Base-by-base conservation (phyloP, 2,113 vertebrate genomes). In the Greenwoodochromis staneri region DNA sequence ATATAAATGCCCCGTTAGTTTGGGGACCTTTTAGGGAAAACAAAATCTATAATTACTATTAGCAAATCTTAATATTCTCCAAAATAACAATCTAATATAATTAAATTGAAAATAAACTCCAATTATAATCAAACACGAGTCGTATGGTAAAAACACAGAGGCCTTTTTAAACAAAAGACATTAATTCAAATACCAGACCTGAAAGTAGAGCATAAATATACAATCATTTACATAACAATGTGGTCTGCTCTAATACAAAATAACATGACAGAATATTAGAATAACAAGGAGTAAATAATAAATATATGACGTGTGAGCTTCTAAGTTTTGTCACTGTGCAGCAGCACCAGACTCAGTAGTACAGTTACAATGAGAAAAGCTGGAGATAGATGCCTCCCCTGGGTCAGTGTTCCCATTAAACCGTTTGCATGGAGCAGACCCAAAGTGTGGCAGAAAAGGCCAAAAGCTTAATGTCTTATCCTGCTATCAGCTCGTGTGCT, bases 261-360 rank as follows among this genome's bases (percentile, higher is more conserved):
- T 88, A 91, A 90, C 86, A 82, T 82, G 85, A 90, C 94, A 93
- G 82, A 92, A 81, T 89, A 94, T 93, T 88, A 93, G 89, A 93
- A 89, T 90, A 85, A 87, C 61, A 80, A 80, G 85, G 69, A 84
- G 81, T 88, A 88, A 91, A 94, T 92, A 96, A 96, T 95, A 96
- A 96, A 96, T 95, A 69, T 92, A 69, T 93, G 80, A 85, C 19
- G 19, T 76, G 84, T 91, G 83, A 93, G 90, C 34, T 87, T 82
- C 87, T 85, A 81, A 63, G 40, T 85, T 92, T 91, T 82, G 88
- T 88, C 66, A 4, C 82, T 34, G 93, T 92, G 90, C 93, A 82
- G 61, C 6, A 89, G 89, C 89, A 94, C 86, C 55, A 76, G 93
- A 95, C 92, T 96, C 96, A 96, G 96, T 96, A 96, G 95, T 95